phyloP scores from a whole-genome alignment of 2,888 invertebrate genomes.

The Lasioglossum morio region DNA sequence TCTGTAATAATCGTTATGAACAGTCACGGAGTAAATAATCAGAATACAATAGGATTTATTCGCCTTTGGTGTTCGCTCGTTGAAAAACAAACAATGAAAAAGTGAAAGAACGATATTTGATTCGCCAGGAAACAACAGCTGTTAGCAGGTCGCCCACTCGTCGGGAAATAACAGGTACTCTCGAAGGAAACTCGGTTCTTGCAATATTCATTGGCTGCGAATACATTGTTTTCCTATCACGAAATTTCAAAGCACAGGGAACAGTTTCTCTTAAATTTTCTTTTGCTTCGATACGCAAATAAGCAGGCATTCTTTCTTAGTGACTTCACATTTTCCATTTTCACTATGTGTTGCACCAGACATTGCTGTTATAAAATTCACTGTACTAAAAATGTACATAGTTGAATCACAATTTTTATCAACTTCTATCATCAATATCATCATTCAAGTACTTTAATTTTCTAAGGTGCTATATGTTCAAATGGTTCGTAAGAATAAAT shows the following conservation, averaged over 20 bases:
- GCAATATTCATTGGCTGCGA: slow-evolving; percentile 14
- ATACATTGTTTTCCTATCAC: not conserved
- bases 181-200: slow-evolving; percentile 18
- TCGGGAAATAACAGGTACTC: slow-evolving; percentile 23
- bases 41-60: not conserved
- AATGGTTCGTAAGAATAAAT: too few relatives aligned
- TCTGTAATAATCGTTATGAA: not conserved
- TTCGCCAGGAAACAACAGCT: slow-evolving; percentile 32
- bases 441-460: too few relatives aligned
- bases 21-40: not conserved
- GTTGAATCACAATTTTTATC: not conserved
- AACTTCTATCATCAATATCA: too few relatives aligned
- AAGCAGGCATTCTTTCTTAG: not conserved
- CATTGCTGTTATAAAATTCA: not conserved
- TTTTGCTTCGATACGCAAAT: not conserved
- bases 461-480: too few relatives aligned
- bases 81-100: slow-evolving; percentile 14
- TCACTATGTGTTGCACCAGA: not conserved
- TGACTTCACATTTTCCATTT: not conserved
- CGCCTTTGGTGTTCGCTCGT: slow-evolving; percentile 17
- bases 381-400: not conserved
- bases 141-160: not conserved
- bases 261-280: not conserved
- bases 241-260: slow-evolving; percentile 6
- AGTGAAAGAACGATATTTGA: slow-evolving; percentile 29